A percentile compares a stretch with the other conserved stretches of the same genome.
Evolutionary conservation across 2,888 invertebrate genomes (phyloP).

Genomic region (Suillia variegata): DNA sequence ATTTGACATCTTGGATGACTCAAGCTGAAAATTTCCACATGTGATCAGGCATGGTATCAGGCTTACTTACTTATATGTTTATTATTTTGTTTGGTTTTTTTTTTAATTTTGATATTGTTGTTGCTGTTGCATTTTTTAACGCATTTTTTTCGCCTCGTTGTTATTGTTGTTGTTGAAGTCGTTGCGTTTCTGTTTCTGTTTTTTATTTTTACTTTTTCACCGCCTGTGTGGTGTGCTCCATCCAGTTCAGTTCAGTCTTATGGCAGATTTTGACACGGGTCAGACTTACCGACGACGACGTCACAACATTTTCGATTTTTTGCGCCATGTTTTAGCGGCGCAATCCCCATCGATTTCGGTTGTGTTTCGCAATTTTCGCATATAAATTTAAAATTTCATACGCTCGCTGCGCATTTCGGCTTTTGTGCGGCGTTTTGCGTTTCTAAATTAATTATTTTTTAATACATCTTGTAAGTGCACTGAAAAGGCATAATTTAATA

Average conservation of each 20-base stretch:
- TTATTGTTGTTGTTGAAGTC: not conserved
- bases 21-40: not conserved
- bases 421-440: constrained; percentile 11
- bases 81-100: not conserved
- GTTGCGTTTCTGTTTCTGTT: not conserved
- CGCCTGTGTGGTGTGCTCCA: constrained; percentile 2
- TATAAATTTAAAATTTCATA: constrained; percentile 42
- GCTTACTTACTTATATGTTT: not conserved
- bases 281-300: constrained; percentile 24
- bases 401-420: constrained; percentile 34
- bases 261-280: constrained; percentile 32
- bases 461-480: too few species aligned
- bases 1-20: not conserved
- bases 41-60: not conserved
- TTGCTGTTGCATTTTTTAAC: constrained; percentile 2
- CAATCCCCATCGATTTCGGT: not conserved
- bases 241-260: constrained; percentile 1
- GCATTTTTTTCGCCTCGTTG: constrained; percentile 1
- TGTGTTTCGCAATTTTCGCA: constrained; percentile 31
- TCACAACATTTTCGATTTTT: constrained; percentile 21
- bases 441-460: not conserved
- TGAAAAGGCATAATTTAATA: too few species aligned
- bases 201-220: too few species aligned
- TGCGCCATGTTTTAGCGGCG: not conserved
- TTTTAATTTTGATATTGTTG: too few species aligned